Evolutionary conservation across 2,113 vertebrate species (phyloP), one percentile per base, ranked within the genome.

Genomic region (Malurus elegans): DNA sequence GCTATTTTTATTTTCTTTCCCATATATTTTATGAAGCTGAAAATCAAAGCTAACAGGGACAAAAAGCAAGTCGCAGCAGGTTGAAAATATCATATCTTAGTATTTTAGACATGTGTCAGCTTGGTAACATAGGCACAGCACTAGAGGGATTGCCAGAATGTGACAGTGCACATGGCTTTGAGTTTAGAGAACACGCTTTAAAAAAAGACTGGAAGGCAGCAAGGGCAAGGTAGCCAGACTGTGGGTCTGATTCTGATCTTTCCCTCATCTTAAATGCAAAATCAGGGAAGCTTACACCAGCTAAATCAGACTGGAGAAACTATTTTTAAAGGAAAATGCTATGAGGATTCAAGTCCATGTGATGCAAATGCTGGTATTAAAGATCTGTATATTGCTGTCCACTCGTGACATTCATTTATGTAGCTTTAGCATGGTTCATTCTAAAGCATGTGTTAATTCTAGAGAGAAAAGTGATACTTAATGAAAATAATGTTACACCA

Each of bases 81-180:
- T 92, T 96, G 92, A 97, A 97, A 97, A 96, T 96, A 97, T 96
- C 88, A 64, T 92, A 91, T 97, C 95, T 97, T 97, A 91, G 94
- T 96, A 94, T 97, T 93, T 97, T 93, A 96, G 98, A 97, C 88
- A 79, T 97, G 92, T 97, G 96, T 97, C 96, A 97, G 91, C 95
- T 97, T 94, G 91, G 94, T 95, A 97, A 96, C 62, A 91, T 53
- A 88, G 91, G 66, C 90, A 89, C 80, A 95, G 76, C n/a, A 90
- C 83, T 89, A 91, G 79, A 93, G 80, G 94, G 95, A 96, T 92
- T 95, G 90, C 90, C 83, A 92, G 96, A 92, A 97, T 82, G 64
- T 90, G 92, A 95, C 95, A 96, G 93, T 92, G 87, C 73, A 89
- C 93, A 95, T 92, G 95, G 95, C 92, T 95, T 88, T 2, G 12